Evolutionary conservation across 1,140 invertebrate species (phyloP).

Genomic region (Polyergus mexicanus): DNA sequence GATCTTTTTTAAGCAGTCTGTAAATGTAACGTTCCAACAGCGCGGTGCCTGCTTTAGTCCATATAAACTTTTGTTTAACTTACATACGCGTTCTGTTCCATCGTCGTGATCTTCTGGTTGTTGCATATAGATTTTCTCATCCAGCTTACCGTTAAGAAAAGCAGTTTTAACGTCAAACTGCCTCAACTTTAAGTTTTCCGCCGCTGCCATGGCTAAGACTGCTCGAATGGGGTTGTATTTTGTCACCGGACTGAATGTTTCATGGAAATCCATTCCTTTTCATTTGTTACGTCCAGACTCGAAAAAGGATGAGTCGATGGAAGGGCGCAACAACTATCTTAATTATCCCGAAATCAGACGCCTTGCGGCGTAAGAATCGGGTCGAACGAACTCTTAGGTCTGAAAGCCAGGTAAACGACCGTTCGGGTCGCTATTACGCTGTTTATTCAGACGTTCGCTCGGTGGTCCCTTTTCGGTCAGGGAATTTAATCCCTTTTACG

Average conservation of each 20-base stretch:
- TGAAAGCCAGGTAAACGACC: no score
- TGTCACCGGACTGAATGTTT: neutral
- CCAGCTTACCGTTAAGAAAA: neutral
- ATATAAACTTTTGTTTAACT: neutral
- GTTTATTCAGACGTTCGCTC: no score
- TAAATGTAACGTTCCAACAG: slow-evolving; percentile 3
- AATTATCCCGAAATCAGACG: no score
- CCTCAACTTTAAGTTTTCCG: neutral
- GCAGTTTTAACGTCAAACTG: neutral
- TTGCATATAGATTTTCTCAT: neutral
- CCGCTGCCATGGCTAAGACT: neutral
- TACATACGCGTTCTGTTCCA: neutral
- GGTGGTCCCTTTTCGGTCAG: no score
- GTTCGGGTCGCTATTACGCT: no score
- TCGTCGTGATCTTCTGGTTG: neutral
- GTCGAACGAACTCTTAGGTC: no score
- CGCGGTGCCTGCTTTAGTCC: slow-evolving; percentile 3
- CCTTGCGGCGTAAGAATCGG: no score
- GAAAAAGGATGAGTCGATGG: no score
- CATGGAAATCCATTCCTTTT: no score
- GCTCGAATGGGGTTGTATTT: neutral
- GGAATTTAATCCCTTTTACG: no score
- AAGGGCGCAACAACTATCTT: no score
- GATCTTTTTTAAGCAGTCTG: neutral
- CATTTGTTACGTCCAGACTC: no score